Conservation (phyloP, 2,797 vertebrate genomes). For the Myotis daubentonii region DNA sequence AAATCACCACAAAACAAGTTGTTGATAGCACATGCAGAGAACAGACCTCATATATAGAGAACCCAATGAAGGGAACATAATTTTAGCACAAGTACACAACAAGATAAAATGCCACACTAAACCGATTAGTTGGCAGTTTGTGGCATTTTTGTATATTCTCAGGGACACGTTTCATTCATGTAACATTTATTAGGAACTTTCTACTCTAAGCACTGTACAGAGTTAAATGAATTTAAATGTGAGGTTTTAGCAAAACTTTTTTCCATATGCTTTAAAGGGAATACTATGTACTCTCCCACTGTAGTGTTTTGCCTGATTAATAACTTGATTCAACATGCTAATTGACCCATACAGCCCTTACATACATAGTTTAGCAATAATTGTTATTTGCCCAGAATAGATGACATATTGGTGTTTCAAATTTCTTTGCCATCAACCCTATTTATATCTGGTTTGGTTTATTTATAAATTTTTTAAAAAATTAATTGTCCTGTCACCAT, state of each 20-base stretch:
- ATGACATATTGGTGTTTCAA: conserved; percentile 30
- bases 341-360: conserved; percentile 44
- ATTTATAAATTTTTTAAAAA: conserved; percentile 20
- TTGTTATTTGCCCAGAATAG: conserved; percentile 57
- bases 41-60: background rate
- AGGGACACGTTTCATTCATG: background rate
- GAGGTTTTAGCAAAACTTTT: background rate
- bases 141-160: background rate
- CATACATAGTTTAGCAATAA: conserved; percentile 62
- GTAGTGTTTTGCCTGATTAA: conserved; percentile 45
- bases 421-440: background rate
- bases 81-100: background rate
- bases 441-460: conserved; percentile 51
- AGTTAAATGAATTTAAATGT: background rate
- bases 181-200: background rate
- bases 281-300: background rate
- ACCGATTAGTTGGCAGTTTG: background rate
- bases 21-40: background rate
- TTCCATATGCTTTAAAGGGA: background rate
- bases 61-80: background rate
- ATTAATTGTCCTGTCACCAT: background rate
- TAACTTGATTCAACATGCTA: conserved; percentile 47
- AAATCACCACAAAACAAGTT: background rate
- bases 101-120: background rate
- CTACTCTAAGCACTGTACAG: background rate